Evolutionary conservation across 2,888 invertebrate species (phyloP).

Genomic region (Scaptodrosophila latifasciaeformis): DNA sequence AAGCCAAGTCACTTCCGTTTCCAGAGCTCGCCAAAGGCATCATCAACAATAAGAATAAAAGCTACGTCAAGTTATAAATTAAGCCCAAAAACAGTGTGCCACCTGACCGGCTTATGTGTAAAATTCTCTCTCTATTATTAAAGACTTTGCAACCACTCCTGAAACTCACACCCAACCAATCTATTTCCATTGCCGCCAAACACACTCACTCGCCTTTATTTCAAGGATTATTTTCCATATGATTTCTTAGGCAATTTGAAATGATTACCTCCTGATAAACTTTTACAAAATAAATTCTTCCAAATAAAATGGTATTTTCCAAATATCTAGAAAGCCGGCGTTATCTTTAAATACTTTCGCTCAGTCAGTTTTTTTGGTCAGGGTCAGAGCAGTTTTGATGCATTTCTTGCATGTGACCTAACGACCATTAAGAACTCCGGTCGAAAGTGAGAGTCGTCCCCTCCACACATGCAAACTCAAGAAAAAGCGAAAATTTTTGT

Average conservation of each 20-base stretch:
- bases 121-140: conserved; percentile 60
- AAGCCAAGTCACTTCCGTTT: conserved; percentile 60
- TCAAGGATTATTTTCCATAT: too few species aligned
- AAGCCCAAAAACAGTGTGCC: conserved; percentile 21
- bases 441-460: conserved; percentile 53
- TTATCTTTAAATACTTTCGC: conserved; percentile 23
- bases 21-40: conserved; percentile 1
- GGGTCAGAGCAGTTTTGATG: conserved; percentile 53
- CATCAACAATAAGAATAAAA: conserved; percentile 3
- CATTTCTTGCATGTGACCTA: conserved; percentile 60
- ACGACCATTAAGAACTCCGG: conserved; percentile 44
- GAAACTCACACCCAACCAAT: too few species aligned
- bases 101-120: conserved; percentile 58
- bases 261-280: too few species aligned
- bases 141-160: too few species aligned
- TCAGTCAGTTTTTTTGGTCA: conserved; percentile 32
- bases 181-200: too few species aligned
- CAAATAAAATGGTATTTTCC: too few species aligned
- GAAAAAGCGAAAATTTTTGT: background rate
- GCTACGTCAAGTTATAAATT: conserved; percentile 57
- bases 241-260: too few species aligned
- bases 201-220: too few species aligned
- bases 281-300: too few species aligned
- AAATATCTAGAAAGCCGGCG: too few species aligned
- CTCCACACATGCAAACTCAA: conserved; percentile 43